A percentile compares a stretch with the other conserved stretches of the same genome.
These are phyloP conservation scores for Cheilosia vernalis DNA, from an alignment of 2,888 invertebrate species.

Conservation along the genomic window DNA sequence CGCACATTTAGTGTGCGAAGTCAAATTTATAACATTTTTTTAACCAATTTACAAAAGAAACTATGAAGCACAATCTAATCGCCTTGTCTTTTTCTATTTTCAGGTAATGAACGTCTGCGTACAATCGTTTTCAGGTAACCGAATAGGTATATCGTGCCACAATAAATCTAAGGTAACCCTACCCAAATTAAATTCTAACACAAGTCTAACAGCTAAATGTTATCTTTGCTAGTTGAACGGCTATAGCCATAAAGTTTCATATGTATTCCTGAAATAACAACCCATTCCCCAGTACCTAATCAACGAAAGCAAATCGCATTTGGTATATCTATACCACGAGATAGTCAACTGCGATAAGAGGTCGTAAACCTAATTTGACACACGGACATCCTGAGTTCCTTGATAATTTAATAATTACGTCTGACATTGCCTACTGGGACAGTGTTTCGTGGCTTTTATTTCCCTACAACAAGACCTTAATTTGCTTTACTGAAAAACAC, in stretches of 20 bases:
- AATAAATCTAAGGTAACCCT: neutral
- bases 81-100: neutral
- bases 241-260: no score
- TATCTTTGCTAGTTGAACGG: no score
- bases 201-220: no score
- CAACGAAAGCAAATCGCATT: no score
- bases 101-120: constrained; percentile 2
- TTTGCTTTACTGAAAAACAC: constrained; percentile 33
- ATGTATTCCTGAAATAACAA: no score
- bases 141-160: neutral
- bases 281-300: no score
- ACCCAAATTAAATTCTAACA: no score
- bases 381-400: neutral
- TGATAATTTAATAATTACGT: constrained; percentile 30
- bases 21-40: no score
- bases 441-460: constrained; percentile 23
- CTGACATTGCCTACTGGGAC: constrained; percentile 8
- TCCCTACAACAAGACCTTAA: constrained; percentile 54
- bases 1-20: no score
- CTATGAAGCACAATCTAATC: neutral
- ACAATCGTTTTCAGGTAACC: neutral
- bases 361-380: neutral
- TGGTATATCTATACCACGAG: no score
- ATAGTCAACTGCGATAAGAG: neutral
- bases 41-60: no score